Evolutionary conservation across 1,140 invertebrate genomes (phyloP).

Genomic region (Gonatopus flavifemur): DNA sequence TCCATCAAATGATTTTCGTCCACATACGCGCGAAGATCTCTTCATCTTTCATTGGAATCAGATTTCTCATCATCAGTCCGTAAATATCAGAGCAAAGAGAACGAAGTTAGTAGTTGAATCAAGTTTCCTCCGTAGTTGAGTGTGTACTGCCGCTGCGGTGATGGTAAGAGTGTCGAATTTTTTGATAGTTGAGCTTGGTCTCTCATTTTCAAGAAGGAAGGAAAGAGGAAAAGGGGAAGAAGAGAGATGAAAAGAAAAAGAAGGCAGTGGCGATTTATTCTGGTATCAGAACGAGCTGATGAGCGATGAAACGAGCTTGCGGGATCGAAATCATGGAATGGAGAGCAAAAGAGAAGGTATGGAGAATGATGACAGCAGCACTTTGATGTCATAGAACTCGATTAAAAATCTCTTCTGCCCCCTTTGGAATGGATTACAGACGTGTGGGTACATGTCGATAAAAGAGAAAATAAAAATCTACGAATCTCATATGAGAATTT

Average conservation of each 20-base stretch:
- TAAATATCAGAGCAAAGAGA: too few species aligned
- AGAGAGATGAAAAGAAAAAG: slow-evolving; percentile 9
- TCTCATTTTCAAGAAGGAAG: not conserved
- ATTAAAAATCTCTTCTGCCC: slow-evolving; percentile 36
- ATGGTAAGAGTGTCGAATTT: slow-evolving; percentile 23
- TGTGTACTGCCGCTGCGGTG: too few species aligned
- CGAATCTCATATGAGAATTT: too few species aligned
- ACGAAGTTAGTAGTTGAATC: too few species aligned
- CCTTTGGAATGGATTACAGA: slow-evolving; percentile 19
- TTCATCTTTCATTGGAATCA: slow-evolving; percentile 20
- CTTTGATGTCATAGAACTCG: slow-evolving; percentile 37
- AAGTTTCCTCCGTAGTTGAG: too few species aligned
- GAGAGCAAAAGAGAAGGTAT: slow-evolving; percentile 2
- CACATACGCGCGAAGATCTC: too few species aligned
- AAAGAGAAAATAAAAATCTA: too few species aligned
- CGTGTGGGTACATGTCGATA: slow-evolving; percentile 14
- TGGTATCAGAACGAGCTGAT: slow-evolving; percentile 30
- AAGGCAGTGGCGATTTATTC: slow-evolving; percentile 31
- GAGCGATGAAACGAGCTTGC: slow-evolving; percentile 28
- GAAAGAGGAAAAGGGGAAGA: slow-evolving; percentile 1
- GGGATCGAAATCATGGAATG: slow-evolving; percentile 4
- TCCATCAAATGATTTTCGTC: too few species aligned
- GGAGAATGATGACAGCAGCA: slow-evolving; percentile 29
- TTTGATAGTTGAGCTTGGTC: too few species aligned
- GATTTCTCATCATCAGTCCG: slow-evolving; percentile 14